Conservation (phyloP, 2,888 invertebrate species). For the Lordiphosa andalusiaca region DNA sequence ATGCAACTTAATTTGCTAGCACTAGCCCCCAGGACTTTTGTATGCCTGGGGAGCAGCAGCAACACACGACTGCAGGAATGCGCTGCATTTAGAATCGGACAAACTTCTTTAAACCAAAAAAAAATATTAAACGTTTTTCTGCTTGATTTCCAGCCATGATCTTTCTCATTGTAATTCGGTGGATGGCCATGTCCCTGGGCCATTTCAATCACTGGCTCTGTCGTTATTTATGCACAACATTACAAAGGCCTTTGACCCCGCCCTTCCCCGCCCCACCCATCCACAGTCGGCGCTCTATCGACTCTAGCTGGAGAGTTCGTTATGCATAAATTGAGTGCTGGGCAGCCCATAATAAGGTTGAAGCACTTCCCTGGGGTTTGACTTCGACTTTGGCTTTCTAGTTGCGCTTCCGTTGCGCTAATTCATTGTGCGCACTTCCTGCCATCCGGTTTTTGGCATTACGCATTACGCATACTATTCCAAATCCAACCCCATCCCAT, state of each 20-base stretch:
- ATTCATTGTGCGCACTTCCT: slow-evolving; percentile 70
- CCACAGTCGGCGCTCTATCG: no score
- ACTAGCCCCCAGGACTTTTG: no score
- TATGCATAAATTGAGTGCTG: slow-evolving; percentile 46
- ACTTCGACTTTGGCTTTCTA: slow-evolving; percentile 39
- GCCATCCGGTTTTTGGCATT: slow-evolving; percentile 43
- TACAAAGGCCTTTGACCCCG: slow-evolving; percentile 14
- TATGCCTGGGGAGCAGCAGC: no score
- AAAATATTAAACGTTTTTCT: no score
- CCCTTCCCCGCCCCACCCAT: no score
- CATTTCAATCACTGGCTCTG: slow-evolving; percentile 56
- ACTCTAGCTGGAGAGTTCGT: slow-evolving; percentile 9
- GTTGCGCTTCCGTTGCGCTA: slow-evolving; percentile 57
- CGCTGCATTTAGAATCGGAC: no score
- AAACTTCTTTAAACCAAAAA: no score
- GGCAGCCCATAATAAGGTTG: slow-evolving; percentile 3
- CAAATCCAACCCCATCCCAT: not conserved
- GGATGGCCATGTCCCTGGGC: slow-evolving; percentile 17
- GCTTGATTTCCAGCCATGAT: not conserved
- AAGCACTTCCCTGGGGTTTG: slow-evolving; percentile 22
- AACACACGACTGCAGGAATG: no score
- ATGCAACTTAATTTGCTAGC: no score
- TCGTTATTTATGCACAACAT: slow-evolving; percentile 50
- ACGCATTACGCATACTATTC: slow-evolving; percentile 19
- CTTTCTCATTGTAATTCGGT: no score